Evolutionary conservation across 2,888 invertebrate genomes (phyloP).

Genomic region (Ariolimax columbianus): DNA sequence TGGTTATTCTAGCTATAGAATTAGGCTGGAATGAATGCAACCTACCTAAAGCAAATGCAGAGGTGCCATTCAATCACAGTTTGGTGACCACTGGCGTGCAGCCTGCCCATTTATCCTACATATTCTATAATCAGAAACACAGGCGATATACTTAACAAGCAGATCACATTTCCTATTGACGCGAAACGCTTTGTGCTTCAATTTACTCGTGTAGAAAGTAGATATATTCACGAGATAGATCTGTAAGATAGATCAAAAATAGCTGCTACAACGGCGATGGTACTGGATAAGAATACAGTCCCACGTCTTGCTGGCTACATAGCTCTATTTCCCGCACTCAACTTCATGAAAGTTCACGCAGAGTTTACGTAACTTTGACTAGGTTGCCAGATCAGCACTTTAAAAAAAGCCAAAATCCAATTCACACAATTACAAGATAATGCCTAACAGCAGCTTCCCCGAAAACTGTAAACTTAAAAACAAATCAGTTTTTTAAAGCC

Average conservation of each 20-base stretch:
- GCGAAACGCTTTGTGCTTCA: neutral
- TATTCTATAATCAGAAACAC: conserved; percentile 24
- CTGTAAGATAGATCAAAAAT: conserved; percentile 17
- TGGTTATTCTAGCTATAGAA: too few species aligned
- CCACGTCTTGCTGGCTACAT: conserved; percentile 27
- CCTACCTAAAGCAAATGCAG: too few species aligned
- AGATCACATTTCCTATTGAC: neutral
- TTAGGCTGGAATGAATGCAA: too few species aligned
- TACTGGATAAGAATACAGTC: neutral
- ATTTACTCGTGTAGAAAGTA: neutral
- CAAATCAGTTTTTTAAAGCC: too few species aligned
- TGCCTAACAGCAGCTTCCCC: too few species aligned
- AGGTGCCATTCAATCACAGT: too few species aligned
- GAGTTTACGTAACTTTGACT: conserved; percentile 29
- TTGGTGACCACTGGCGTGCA: neutral
- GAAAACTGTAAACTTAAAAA: too few species aligned
- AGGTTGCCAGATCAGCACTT: too few species aligned
- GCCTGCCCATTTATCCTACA: neutral
- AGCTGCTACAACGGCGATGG: neutral
- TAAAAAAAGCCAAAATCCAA: too few species aligned
- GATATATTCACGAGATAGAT: conserved; percentile 7
- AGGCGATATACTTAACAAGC: neutral
- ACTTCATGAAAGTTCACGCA: neutral
- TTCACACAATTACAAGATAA: too few species aligned
- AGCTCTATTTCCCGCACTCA: neutral